These are phyloP conservation scores for Dryococelus australis DNA, from an alignment of 2,888 invertebrate genomes.

Conservation along the genomic window DNA sequence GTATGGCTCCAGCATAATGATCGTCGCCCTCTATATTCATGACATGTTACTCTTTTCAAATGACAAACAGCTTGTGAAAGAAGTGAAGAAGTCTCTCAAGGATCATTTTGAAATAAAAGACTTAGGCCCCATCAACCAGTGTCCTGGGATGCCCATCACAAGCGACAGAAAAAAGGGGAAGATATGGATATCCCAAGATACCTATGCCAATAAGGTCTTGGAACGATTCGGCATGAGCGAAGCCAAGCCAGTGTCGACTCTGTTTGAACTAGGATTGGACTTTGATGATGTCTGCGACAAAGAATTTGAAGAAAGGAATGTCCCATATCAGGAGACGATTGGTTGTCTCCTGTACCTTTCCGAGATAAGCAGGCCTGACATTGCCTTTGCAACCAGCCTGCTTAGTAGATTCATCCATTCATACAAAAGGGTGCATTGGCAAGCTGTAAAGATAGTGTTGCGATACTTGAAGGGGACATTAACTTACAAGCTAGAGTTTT, in stretches of 20 bases:
- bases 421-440: no score
- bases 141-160: not conserved
- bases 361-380: slow-evolving; percentile 23
- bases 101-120: not conserved
- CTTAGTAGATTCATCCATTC: no score
- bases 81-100: not conserved
- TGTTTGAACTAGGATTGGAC: no score
- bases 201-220: slow-evolving; percentile 4
- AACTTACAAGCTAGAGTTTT: not conserved
- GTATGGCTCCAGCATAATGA: not conserved
- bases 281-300: no score
- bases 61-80: not conserved
- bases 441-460: not conserved
- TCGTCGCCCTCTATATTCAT: not conserved
- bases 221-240: not conserved
- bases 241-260: not conserved
- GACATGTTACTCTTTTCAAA: not conserved
- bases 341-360: not conserved
- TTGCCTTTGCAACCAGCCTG: slow-evolving; percentile 21
- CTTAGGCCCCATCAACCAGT: not conserved
- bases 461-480: not conserved
- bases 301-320: no score
- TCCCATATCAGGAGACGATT: slow-evolving; percentile 21
- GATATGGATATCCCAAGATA: no score
- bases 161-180: not conserved